A percentile compares a stretch with the other conserved stretches of the same genome.
phyloP scores from a whole-genome alignment of 2,113 vertebrate species.

The Phodopus roborovskii region DNA sequence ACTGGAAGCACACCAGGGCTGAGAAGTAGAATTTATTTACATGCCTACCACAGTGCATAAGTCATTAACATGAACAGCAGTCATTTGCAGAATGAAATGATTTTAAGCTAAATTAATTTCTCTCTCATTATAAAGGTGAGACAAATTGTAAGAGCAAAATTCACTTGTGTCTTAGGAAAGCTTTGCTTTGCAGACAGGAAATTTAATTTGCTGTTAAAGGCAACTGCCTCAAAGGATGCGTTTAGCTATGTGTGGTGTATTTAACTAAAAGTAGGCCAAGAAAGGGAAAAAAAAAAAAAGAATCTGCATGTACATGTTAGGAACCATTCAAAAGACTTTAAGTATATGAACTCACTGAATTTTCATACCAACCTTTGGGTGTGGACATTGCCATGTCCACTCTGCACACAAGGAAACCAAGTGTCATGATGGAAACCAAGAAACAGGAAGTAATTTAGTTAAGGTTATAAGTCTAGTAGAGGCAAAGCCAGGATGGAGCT shows the following conservation, averaged over 20 bases:
- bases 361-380: neutral
- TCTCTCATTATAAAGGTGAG: constrained; percentile 33
- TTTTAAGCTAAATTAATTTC: constrained; percentile 43
- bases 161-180: neutral
- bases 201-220: neutral
- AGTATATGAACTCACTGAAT: neutral
- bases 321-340: neutral
- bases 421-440: neutral
- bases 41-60: neutral
- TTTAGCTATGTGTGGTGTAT: neutral
- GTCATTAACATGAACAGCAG: neutral
- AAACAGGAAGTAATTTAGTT: neutral
- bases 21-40: neutral
- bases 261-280: neutral
- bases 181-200: neutral
- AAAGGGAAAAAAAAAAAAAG: neutral
- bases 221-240: neutral
- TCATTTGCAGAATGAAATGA: constrained; percentile 18
- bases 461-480: neutral
- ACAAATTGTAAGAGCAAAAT: constrained; percentile 26
- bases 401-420: neutral
- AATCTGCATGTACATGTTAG: neutral
- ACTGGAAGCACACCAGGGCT: neutral
- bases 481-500: no score
- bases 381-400: no score